These are phyloP conservation scores for Manis pentadactyla DNA, from an alignment of 2,797 vertebrate genomes.

Conservation along the genomic window DNA sequence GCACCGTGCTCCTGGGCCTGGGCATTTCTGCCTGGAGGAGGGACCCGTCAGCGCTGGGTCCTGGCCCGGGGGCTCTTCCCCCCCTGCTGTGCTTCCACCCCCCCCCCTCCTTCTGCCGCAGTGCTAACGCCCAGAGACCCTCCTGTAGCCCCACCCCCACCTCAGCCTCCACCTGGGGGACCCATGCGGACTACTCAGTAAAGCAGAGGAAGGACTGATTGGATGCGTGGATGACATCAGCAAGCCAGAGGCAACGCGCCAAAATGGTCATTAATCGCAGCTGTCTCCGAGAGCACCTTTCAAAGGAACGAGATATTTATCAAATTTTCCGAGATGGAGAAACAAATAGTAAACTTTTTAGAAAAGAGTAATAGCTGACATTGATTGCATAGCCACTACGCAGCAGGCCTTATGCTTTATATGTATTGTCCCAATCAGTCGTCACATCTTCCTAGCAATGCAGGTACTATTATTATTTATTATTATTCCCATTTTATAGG, in stretches of 20 bases:
- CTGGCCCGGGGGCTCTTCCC: too few relatives aligned
- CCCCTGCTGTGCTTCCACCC: too few relatives aligned
- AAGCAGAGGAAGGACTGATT: accelerated
- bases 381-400: accelerated
- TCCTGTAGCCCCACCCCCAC: accelerated
- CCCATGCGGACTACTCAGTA: accelerated
- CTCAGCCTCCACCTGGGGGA: neutral
- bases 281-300: neutral
- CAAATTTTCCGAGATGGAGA: neutral
- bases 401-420: accelerated
- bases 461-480: neutral
- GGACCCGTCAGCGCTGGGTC: too few relatives aligned
- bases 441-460: too few relatives aligned
- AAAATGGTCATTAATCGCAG: accelerated
- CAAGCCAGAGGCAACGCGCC: accelerated
- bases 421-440: accelerated
- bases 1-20: accelerated
- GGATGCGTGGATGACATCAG: too few relatives aligned
- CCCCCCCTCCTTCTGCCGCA: neutral
- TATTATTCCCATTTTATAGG: neutral
- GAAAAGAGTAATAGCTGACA: neutral
- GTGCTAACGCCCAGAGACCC: accelerated
- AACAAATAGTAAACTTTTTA: neutral
- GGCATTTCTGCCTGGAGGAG: accelerated
- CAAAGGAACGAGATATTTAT: neutral